These are phyloP conservation scores for Camponotus pennsylvanicus DNA, from an alignment of 1,140 invertebrate genomes.

Conservation along the genomic window DNA sequence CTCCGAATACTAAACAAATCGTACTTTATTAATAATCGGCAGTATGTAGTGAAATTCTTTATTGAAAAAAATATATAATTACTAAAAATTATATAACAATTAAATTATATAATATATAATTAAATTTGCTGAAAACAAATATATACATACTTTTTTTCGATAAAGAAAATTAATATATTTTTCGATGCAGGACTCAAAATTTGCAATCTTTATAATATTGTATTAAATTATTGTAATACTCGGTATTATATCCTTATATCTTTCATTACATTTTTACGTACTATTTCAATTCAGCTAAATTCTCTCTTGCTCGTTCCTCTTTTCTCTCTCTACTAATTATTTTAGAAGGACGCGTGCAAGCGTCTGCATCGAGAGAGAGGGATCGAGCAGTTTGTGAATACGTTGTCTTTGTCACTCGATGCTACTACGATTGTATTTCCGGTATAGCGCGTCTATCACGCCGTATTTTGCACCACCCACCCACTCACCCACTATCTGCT, in stretches of 20 bases:
- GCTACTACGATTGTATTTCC: constrained; percentile 29
- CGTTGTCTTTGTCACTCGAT: constrained; percentile 54
- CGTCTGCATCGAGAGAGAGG: constrained; percentile 6
- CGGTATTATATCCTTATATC: background rate
- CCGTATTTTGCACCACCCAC: constrained; percentile 36
- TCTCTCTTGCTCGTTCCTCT: background rate
- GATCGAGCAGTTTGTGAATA: constrained; percentile 18
- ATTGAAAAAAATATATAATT: too few species aligned
- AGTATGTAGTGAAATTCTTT: too few species aligned
- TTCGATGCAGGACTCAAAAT: background rate
- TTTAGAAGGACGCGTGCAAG: background rate
- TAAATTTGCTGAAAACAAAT: too few species aligned
- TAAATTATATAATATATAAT: too few species aligned
- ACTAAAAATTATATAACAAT: too few species aligned
- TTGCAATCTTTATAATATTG: background rate
- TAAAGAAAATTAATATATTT: background rate
- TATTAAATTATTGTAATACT: background rate
- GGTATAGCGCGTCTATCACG: constrained; percentile 17
- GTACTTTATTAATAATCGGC: too few species aligned
- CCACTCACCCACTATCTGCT: constrained; percentile 33
- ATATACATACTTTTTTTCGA: background rate
- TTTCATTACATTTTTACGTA: background rate
- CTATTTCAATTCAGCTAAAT: background rate
- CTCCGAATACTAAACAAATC: too few species aligned
- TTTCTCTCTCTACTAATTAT: background rate